Evolutionary conservation across 2,113 vertebrate species (phyloP).

Genomic region (Rutilus rutilus): DNA sequence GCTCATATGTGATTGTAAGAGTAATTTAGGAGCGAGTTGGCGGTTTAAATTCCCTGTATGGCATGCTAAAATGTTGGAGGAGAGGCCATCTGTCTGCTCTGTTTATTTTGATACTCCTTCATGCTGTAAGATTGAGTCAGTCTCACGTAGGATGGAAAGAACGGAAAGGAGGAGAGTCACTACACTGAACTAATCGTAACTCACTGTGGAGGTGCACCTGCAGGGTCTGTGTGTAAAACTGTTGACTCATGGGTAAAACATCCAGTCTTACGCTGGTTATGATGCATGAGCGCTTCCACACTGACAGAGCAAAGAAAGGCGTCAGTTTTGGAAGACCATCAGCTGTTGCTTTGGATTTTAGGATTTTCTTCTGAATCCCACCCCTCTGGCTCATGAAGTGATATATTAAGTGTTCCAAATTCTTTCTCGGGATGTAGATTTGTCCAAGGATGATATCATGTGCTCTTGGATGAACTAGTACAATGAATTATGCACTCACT

Average conservation of each 20-base stretch:
- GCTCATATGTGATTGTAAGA: not conserved
- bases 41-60: not conserved
- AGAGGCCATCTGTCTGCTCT: slow-evolving; percentile 46
- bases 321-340: slow-evolving; percentile 14
- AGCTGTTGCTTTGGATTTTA: slow-evolving; percentile 20
- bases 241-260: slow-evolving; percentile 25
- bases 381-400: slow-evolving; percentile 6
- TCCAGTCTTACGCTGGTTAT: not conserved
- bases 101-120: slow-evolving; percentile 31
- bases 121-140: slow-evolving; percentile 40
- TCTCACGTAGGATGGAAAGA: slow-evolving; percentile 34
- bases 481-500: slow-evolving; percentile 19
- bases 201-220: slow-evolving; percentile 35
- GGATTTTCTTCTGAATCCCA: slow-evolving; percentile 26
- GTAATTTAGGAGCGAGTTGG: slow-evolving; percentile 1
- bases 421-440: slow-evolving; percentile 20
- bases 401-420: slow-evolving; percentile 17
- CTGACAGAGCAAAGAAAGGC: slow-evolving; percentile 23
- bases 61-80: slow-evolving; percentile 24
- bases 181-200: not conserved
- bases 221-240: slow-evolving; percentile 35
- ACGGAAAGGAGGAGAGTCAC: slow-evolving; percentile 41
- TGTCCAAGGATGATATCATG: slow-evolving; percentile 31
- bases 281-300: not conserved
- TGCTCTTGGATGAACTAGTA: slow-evolving; percentile 27